A percentile compares a stretch with the other conserved stretches of the same genome.
Conservation (phyloP, 2,888 invertebrate genomes). For the Tuberolachnus salignus region DNA sequence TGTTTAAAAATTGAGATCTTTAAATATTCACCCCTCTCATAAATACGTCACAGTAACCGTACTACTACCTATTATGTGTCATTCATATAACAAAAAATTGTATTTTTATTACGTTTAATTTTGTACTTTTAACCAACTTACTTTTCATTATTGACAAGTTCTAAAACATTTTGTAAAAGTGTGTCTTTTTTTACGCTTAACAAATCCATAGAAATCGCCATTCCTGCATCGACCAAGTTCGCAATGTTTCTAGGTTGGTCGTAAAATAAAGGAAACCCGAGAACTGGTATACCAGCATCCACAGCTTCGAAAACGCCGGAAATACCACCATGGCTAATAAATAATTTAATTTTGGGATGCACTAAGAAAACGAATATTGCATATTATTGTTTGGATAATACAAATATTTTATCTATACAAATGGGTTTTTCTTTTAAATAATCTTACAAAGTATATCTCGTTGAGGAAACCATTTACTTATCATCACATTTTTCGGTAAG, state of each 20-base stretch:
- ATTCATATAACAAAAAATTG: neutral
- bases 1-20: too few species aligned
- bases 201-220: constrained; percentile 7
- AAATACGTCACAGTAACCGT: too few species aligned
- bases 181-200: neutral
- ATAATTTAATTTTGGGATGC: constrained; percentile 42
- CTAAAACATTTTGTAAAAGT: neutral
- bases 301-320: constrained; percentile 40
- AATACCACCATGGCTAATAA: constrained; percentile 38
- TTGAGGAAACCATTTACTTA: neutral
- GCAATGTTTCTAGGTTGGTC: constrained; percentile 2
- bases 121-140: neutral
- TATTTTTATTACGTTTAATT: too few species aligned
- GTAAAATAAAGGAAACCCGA: constrained; percentile 21
- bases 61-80: neutral
- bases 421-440: neutral
- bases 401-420: too few species aligned
- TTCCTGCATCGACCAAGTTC: constrained; percentile 5
- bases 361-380: neutral
- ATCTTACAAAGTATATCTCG: neutral
- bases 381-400: too few species aligned
- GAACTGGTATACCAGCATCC: constrained; percentile 8
- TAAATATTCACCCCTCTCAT: too few species aligned
- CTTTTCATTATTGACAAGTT: neutral
- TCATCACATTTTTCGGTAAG: neutral